These are phyloP conservation scores for Pipistrellus kuhlii DNA, from an alignment of 2,797 vertebrate genomes.

Conservation along the genomic window DNA sequence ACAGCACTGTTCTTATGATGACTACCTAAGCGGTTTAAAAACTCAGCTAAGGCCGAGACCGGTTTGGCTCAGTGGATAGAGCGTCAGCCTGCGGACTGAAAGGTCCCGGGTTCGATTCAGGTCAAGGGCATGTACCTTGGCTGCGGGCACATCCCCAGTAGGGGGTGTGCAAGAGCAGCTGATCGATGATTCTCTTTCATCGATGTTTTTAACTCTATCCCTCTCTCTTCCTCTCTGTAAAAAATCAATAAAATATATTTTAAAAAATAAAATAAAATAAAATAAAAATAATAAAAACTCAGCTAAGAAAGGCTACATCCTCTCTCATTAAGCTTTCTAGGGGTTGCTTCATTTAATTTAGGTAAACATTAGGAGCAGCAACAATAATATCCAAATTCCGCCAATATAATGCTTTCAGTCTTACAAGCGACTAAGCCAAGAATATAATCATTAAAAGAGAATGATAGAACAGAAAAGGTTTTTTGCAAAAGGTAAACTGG, in stretches of 20 bases:
- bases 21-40: background rate
- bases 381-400: background rate
- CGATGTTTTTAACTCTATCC: no score
- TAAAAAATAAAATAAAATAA: no score
- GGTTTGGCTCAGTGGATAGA: no score
- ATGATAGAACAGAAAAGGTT: constrained; percentile 45
- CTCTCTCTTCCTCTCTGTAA: no score
- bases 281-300: background rate
- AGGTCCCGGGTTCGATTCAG: no score
- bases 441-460: constrained; percentile 58
- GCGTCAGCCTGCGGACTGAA: no score
- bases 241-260: no score
- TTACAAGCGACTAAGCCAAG: constrained; percentile 43
- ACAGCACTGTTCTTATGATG: background rate
- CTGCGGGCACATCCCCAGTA: no score
- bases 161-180: no score
- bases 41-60: background rate
- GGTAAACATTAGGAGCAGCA: constrained; percentile 44
- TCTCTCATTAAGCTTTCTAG: background rate
- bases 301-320: background rate
- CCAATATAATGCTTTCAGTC: constrained; percentile 12
- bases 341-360: constrained; percentile 34
- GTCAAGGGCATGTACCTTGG: no score
- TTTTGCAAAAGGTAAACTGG: background rate
- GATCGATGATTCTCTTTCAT: no score